Evolutionary conservation across 2,797 vertebrate species (phyloP), one percentile per base, ranked within the genome.

Genomic region (Triplophysa bombifrons): DNA sequence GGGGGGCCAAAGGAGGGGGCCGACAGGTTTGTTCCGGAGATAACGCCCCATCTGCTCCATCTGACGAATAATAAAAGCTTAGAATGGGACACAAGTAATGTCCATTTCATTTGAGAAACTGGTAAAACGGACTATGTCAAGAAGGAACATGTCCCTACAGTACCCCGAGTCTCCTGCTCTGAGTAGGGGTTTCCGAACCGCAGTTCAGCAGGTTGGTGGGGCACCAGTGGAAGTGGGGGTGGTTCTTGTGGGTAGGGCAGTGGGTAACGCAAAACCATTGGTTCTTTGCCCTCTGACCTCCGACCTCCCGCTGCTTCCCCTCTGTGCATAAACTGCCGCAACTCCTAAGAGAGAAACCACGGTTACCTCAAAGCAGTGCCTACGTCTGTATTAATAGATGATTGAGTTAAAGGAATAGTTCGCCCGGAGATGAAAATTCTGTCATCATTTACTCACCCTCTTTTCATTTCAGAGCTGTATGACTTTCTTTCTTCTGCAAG

Each of bases 141-240:
- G 41, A 41, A 41, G 10, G 9, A 14, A 16, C 53, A 41, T 48
- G 46, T 48, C 46, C 12, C 2, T 30, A 27, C 4, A 65, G 72
- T 51, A 86, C 85, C 85, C 1, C 82, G 80, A 0, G 76, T 67
- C 66, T 84, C 30, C 12, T 75, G 66, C 4, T 82, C 80, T 80
- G 93, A 93, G 72, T 99, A 99, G 20, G 97, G 98, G 82, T 99
- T 98, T 79, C 97, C 96, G 51, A 92, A 98, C 3, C 97, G 96
- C 87, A 99, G 86, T 86, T 96, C 93, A 9, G 96, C 96, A 0
- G 96, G 93, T 79, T 94, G 91, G 70, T 91, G 90, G 3, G 96
- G 93, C 46, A 96, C 92, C 74, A 94, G 89, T 0, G 95, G 93
- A 13, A 95, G 90, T 0, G 91, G 91, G 22, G 94, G 93, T 2